Evolutionary conservation across 1,140 invertebrate species (phyloP), one percentile per base, ranked within the genome.

Genomic region (Heliconius eleuchia): DNA sequence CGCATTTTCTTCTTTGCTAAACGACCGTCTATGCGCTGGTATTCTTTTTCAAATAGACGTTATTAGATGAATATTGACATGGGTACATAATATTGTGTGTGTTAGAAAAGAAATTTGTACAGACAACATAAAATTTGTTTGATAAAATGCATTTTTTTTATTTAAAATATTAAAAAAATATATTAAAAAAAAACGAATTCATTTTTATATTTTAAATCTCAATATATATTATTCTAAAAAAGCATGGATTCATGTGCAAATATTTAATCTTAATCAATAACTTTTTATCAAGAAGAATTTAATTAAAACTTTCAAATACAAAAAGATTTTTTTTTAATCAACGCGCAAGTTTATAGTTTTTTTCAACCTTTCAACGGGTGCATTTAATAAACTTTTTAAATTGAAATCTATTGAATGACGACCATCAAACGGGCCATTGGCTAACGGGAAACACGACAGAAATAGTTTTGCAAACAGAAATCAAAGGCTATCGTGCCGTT

Each of bases 1-100:
- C 90, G 89, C 86, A 91, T 93, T 93, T 91, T 91, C 91, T 91
- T 86, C 87, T 90, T 90, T 88, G 83, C 87, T 88, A 88, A 90
- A 89, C 88, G 88, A 88, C 80, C 87, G 83, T 83, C 88, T 85
- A 88, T 87, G 83, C 84, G 82, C 79, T 85, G 79, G 85, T 85
- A 88, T 88, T 87, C 82, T 84, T 84, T 89, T 82, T 83, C 73
- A 80, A 85, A 79, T 81, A 83, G 80, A 77, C 66, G 80, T 71
- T 73, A 57, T 81, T 77, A 77, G 80, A 79, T 79, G 78, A 81
- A 80, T 79, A 70, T 60, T 74, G 72, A 81, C 11, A 46, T 46
- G 42, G 42, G 42, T 34, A 34, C 5, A 34, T 34, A 34, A 34
- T 34, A 34, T 2, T 34, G 0, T 34, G 34, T 34, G 34, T 34